phyloP scores from a whole-genome alignment of 2,888 invertebrate genomes.

The Mimachlamys varia region DNA sequence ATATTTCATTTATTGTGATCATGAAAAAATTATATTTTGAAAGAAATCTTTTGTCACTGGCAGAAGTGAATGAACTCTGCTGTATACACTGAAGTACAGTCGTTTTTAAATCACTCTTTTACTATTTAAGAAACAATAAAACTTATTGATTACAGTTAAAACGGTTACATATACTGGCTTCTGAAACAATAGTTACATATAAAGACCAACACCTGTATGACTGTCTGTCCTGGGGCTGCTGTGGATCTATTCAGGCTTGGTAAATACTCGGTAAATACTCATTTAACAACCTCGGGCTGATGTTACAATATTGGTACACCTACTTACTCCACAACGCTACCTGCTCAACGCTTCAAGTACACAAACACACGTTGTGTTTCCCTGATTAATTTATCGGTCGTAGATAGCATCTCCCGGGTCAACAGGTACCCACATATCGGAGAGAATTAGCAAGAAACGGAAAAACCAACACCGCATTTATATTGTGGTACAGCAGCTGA shows the following conservation, averaged over 20 bases:
- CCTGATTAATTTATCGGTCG: slow-evolving; percentile 23
- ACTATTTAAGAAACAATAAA: neutral
- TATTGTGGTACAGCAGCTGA: neutral
- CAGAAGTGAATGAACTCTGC: too few species aligned
- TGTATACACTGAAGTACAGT: neutral
- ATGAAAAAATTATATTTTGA: too few species aligned
- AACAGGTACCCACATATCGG: slow-evolving; percentile 11
- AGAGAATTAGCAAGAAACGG: slow-evolving; percentile 13
- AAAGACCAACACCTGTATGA: neutral
- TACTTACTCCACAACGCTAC: neutral
- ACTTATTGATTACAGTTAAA: neutral
- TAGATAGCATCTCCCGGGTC: slow-evolving; percentile 18
- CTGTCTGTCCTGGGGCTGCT: neutral
- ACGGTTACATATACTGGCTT: neutral
- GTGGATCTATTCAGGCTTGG: neutral
- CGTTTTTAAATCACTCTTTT: neutral
- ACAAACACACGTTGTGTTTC: neutral
- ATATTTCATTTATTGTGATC: too few species aligned
- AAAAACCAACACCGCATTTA: neutral
- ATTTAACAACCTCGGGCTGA: neutral
- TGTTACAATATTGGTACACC: neutral
- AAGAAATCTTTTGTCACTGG: too few species aligned
- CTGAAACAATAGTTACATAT: neutral
- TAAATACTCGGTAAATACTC: neutral
- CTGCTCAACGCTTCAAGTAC: slow-evolving; percentile 23